Conservation (phyloP, 1,140 invertebrate genomes). For the Asobara japonica region DNA sequence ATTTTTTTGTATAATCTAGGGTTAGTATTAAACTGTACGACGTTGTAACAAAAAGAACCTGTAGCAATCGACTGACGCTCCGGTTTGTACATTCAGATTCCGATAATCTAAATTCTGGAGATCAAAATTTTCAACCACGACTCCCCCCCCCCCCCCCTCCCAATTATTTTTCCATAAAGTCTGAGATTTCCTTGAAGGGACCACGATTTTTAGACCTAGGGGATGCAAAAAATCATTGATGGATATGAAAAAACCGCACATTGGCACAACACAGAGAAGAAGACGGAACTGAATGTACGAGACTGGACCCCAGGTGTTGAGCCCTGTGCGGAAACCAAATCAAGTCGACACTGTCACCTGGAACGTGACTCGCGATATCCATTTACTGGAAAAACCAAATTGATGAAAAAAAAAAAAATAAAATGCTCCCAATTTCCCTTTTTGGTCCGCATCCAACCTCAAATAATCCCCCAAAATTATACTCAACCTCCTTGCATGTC, state of each 20-base stretch:
- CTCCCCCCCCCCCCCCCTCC: neutral
- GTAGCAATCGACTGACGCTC: constrained; percentile 53
- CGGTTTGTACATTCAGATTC: constrained; percentile 57
- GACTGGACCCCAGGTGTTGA: constrained; percentile 68
- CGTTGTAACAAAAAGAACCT: constrained; percentile 34
- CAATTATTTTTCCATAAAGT: neutral
- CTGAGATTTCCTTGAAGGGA: too few species aligned
- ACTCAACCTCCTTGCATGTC: neutral
- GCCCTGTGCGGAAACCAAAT: constrained; percentile 69
- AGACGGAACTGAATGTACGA: constrained; percentile 61
- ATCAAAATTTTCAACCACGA: too few species aligned
- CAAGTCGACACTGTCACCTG: constrained; percentile 68
- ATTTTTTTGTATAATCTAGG: constrained; percentile 35
- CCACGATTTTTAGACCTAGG: too few species aligned
- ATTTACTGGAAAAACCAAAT: constrained; percentile 29
- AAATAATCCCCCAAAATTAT: constrained; percentile 26
- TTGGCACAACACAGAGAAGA: neutral
- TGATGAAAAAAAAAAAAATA: constrained; percentile 31
- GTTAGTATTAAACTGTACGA: constrained; percentile 39
- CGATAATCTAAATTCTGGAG: constrained; percentile 16
- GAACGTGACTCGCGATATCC: constrained; percentile 64
- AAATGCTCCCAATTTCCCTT: constrained; percentile 19
- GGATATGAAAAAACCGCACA: too few species aligned
- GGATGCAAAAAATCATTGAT: too few species aligned
- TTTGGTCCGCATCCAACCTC: constrained; percentile 15